Evolutionary conservation across 2,113 vertebrate species (phyloP), one percentile per base, ranked within the genome.

Genomic region (Oceanodroma tethys): DNA sequence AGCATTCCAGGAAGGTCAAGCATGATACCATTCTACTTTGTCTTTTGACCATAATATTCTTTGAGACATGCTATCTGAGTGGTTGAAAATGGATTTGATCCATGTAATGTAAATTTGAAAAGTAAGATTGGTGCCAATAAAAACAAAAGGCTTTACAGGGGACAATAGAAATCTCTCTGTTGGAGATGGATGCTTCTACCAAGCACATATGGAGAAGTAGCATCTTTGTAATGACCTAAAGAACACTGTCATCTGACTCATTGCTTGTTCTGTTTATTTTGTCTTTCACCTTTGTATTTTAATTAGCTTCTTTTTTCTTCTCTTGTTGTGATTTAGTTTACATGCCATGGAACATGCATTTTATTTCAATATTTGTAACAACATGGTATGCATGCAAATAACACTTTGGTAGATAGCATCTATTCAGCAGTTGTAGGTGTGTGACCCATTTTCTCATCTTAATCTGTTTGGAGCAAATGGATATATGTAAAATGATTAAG

Each of bases 221-320:
- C n/a, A 36, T 73, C 36, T 29, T 89, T 83, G 21, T 63, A 90
- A 58, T 78, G 48, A 79, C 90, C 86, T 83, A 19, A 85, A 89
- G 71, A 63, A n/a, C 3, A 9, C 72, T 91, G 56, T 91, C 59
- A 90, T 80, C 82, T 93, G 67, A 32, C 67, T 92, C 83, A 59
- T 72, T 92, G 67, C 83, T 85, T 82, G 12, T 90, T 91, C 62
- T 70, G 47, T 83, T 97, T 94, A 72, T 92, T 96, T 92, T 81
- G 32, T 82, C 53, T 72, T 90, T 87, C 74, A 94, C 47, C 68
- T 89, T 90, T 94, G 56, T 91, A 48, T 94, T 96, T 93, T 97
- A 96, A 94, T 96, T 96, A 94, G 86, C 62, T 95, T 9, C 5
- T 62, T 56, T 93, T 90, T 89, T 67, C n/a, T 95, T 55, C 56